Evolutionary conservation across 2,113 vertebrate genomes (phyloP).

Genomic region (Dipodomys stephensi): DNA sequence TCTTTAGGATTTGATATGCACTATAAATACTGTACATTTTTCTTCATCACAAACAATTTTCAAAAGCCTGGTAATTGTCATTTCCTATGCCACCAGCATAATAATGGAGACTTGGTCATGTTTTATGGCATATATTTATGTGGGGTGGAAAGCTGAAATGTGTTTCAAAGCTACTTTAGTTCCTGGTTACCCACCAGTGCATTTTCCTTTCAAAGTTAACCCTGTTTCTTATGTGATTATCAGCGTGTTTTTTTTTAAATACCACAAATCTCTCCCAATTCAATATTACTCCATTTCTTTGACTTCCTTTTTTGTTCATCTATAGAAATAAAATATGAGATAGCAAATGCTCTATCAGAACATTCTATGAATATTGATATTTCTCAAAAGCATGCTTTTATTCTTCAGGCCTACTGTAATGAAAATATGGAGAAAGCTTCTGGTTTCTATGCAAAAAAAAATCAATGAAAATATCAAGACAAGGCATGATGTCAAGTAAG

Average conservation of each 20-base stretch:
- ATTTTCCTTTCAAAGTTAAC: constrained; percentile 42
- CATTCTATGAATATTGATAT: constrained; percentile 72
- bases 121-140: constrained; percentile 3
- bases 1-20: too few species aligned
- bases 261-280: constrained; percentile 57
- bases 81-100: not conserved
- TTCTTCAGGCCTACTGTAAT: constrained; percentile 60
- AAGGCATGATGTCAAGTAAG: constrained; percentile 71
- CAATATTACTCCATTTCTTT: constrained; percentile 61
- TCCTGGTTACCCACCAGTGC: not conserved
- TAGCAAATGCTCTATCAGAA: constrained; percentile 23
- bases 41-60: not conserved
- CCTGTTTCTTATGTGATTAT: constrained; percentile 61
- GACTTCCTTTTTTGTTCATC: not conserved
- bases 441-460: constrained; percentile 66
- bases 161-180: constrained; percentile 11
- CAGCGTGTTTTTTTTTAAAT: not conserved
- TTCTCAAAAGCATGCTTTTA: constrained; percentile 55
- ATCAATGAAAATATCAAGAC: constrained; percentile 77
- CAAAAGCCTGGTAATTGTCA: not conserved
- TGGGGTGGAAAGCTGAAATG: not conserved
- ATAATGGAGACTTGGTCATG: not conserved
- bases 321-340: constrained; percentile 66
- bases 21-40: not conserved
- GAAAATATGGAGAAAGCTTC: constrained; percentile 73